Evolutionary conservation across 2,888 invertebrate genomes (phyloP).

Genomic region (Eupithecia pulchellata): DNA sequence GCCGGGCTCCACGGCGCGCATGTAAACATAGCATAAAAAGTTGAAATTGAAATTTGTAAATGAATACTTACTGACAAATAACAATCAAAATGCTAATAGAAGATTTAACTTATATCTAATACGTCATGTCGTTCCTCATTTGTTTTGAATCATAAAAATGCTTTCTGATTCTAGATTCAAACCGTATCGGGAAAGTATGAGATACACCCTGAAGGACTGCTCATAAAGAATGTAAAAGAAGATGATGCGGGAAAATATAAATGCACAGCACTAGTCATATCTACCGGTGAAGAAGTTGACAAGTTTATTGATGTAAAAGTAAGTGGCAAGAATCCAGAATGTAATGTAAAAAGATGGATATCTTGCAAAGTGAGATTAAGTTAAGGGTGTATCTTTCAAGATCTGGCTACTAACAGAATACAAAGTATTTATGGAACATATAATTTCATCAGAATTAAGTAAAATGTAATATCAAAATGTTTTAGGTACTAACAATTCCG

Average conservation of each 20-base stretch:
- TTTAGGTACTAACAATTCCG: slow-evolving; percentile 66
- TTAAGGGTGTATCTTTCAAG: not conserved
- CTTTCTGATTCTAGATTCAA: slow-evolving; percentile 53
- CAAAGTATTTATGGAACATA: not conserved
- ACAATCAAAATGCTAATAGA: not conserved
- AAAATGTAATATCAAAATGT: not conserved
- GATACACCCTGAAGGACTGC: slow-evolving; percentile 56
- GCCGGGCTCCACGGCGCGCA: no score
- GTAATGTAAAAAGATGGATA: no score
- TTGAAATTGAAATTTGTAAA: not conserved
- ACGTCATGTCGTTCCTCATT: not conserved
- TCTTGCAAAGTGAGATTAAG: not conserved
- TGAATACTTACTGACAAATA: not conserved
- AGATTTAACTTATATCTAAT: not conserved
- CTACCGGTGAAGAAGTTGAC: slow-evolving; percentile 53
- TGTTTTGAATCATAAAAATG: not conserved
- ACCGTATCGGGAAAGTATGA: slow-evolving; percentile 59
- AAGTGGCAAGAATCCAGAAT: slow-evolving; percentile 12
- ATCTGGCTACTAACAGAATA: not conserved
- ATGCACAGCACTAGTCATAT: slow-evolving; percentile 52
- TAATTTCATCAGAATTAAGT: not conserved
- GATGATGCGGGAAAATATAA: slow-evolving; percentile 55
- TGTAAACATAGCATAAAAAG: no score
- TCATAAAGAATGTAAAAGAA: slow-evolving; percentile 49
- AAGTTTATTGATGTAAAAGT: slow-evolving; percentile 52